Evolutionary conservation across 1,140 invertebrate genomes (phyloP), one percentile per base, ranked within the genome.

Genomic region (Drosophila punjabiensis): DNA sequence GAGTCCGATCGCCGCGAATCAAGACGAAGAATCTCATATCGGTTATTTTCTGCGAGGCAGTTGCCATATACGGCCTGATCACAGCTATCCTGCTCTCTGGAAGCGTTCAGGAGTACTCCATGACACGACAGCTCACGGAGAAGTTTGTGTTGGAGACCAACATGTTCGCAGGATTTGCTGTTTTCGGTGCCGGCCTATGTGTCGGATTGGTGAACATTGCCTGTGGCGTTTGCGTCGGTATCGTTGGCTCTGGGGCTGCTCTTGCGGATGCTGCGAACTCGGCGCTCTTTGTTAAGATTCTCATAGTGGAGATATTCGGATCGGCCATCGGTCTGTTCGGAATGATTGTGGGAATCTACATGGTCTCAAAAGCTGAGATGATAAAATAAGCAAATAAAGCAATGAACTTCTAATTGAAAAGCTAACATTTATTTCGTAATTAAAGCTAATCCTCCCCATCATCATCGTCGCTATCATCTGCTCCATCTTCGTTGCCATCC

Each of bases 1-100:
- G 99, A 91, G 99, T 99, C 0, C 99, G 99, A 94, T 98, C 99
- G 11, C 99, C 99, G 1, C 95, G 99, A 75, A 99, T 99, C 92
- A 98, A 99, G 93, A 99, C 99, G 28, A 99, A 99, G 94, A 99
- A 99, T 94, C 96, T 99, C 69, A 99, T 99, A 81, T 99, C 98
- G 45, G 98, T 99, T 85, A 99, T 99, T 93, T 99, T 99, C 94
- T 99, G 98, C 93, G 98, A 99, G 94, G 98, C 98, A 79, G 98
- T 99, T 0, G 98, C 98, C 58, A 99, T 99, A 93, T 99, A 99
- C 93, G 98, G 98, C 5, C 95, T 99, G 16, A 99, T 99, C 91
- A 98, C 98, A 89, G 98, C 98, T n/a, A 99, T 99, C 93, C 98
- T 99, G 28, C 95, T 99, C 33, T 97, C 97, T 35, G 98, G 97